A percentile compares a stretch with the other conserved stretches of the same genome.
Evolutionary conservation across 2,113 vertebrate genomes (phyloP).

Genomic region (Cranoglanis bouderius): DNA sequence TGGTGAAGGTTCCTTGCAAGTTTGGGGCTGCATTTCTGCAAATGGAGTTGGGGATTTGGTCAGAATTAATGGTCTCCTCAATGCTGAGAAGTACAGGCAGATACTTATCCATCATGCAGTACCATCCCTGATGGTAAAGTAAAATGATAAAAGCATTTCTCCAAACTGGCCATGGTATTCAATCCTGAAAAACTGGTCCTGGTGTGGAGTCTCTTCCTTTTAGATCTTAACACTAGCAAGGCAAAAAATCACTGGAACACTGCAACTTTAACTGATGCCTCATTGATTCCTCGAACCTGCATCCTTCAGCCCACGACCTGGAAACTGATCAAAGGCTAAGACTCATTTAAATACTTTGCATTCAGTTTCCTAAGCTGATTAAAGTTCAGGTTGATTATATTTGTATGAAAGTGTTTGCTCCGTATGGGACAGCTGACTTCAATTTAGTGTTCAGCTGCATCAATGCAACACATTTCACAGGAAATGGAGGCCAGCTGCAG

Average conservation of each 20-base stretch:
- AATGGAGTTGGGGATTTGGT: no score
- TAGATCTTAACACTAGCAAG: not conserved
- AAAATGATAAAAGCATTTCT: not conserved
- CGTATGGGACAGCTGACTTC: not conserved
- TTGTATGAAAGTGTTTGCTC: not conserved
- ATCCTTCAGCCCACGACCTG: not conserved
- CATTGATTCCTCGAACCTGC: not conserved
- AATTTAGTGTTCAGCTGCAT: not conserved
- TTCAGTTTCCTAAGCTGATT: not conserved
- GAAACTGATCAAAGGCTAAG: not conserved
- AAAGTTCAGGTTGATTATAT: not conserved
- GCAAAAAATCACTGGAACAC: not conserved
- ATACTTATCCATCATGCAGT: no score
- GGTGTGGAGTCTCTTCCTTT: not conserved
- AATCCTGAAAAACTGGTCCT: not conserved
- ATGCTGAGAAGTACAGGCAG: no score
- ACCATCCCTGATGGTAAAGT: no score
- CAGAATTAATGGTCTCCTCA: no score
- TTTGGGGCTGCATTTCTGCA: no score
- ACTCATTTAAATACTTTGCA: not conserved
- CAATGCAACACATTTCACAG: not conserved
- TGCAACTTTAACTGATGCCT: not conserved
- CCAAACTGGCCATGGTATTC: not conserved
- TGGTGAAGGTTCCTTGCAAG: no score
- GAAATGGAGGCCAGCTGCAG: not conserved